Percentiles rank a stretch among this genome's conserved stretches.
Conservation (phyloP, 2,113 vertebrate genomes). For the Rousettus leschenaultii region DNA sequence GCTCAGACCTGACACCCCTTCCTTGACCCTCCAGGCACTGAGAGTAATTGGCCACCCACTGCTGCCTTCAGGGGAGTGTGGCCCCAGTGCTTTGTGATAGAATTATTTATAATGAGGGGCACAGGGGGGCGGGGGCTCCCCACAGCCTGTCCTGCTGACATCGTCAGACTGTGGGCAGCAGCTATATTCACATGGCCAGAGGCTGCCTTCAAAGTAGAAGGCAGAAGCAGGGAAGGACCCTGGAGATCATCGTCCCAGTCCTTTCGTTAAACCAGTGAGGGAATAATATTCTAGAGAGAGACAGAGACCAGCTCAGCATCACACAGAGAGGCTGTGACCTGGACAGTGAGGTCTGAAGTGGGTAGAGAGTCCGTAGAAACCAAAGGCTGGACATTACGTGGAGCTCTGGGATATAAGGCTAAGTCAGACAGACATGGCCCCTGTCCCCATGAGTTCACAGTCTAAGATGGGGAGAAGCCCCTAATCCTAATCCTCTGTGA, state of each 20-base stretch:
- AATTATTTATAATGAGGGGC: not conserved
- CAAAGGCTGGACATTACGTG: not conserved
- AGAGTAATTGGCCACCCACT: not conserved
- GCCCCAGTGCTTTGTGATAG: not conserved
- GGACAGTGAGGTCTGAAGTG: not conserved
- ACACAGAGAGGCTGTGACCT: not conserved
- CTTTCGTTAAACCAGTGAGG: not conserved
- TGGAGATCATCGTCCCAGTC: not conserved
- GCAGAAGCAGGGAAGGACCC: not conserved
- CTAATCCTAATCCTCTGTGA: not conserved
- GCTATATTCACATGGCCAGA: not conserved
- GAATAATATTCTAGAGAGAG: not conserved
- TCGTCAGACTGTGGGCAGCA: not conserved
- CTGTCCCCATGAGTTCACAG: fast-evolving
- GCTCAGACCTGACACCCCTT: not conserved
- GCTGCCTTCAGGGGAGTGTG: not conserved
- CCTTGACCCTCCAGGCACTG: not conserved
- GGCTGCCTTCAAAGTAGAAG: not conserved
- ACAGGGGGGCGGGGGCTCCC: fast-evolving
- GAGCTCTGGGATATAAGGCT: not conserved
- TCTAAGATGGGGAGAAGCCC: not conserved
- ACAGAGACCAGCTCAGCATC: not conserved
- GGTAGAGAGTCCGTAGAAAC: not conserved
- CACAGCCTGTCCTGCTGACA: not conserved
- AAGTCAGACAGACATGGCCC: not conserved